phyloP scores from a whole-genome alignment of 1,140 invertebrate species.

The Drosophila punjabiensis region DNA sequence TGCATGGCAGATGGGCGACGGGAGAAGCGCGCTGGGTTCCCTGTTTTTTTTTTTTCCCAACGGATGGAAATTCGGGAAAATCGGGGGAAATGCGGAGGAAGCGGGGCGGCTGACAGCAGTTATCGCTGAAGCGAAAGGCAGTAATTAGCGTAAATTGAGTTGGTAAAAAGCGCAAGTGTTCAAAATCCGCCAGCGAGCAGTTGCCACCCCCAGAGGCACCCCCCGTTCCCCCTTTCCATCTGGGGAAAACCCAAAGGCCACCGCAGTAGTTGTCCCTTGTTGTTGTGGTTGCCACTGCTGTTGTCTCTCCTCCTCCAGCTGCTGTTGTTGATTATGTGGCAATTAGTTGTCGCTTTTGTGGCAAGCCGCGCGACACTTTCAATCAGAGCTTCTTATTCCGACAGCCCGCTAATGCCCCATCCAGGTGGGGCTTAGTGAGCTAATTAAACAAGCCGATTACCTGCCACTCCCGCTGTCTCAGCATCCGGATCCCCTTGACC shows the following conservation, averaged over 20 bases:
- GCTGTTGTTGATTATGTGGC: conserved; percentile 75
- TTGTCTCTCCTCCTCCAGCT: conserved; percentile 1
- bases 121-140: conserved; percentile 75
- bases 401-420: conserved; percentile 65
- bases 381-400: conserved; percentile 56
- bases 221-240: background rate
- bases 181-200: conserved; percentile 38
- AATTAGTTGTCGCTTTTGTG: conserved; percentile 80
- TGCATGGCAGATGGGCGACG: conserved; percentile 61
- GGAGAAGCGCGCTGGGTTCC: conserved; percentile 28
- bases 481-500: conserved; percentile 52
- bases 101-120: conserved; percentile 34
- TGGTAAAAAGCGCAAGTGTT: conserved; percentile 79
- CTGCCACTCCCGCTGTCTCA: conserved; percentile 12
- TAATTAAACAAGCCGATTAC: conserved; percentile 80
- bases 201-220: conserved; percentile 7
- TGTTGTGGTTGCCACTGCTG: conserved; percentile 36
- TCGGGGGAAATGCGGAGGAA: conserved; percentile 4
- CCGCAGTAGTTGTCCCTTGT: conserved; percentile 53
- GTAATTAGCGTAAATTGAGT: conserved; percentile 84
- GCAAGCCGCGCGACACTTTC: conserved; percentile 61
- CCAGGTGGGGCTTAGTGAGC: conserved; percentile 57
- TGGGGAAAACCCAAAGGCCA: conserved; percentile 8
- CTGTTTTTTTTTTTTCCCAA: conserved; percentile 7
- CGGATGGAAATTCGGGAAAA: conserved; percentile 19